Conservation (phyloP, 2,113 vertebrate genomes). For the Rattus rattus region DNA sequence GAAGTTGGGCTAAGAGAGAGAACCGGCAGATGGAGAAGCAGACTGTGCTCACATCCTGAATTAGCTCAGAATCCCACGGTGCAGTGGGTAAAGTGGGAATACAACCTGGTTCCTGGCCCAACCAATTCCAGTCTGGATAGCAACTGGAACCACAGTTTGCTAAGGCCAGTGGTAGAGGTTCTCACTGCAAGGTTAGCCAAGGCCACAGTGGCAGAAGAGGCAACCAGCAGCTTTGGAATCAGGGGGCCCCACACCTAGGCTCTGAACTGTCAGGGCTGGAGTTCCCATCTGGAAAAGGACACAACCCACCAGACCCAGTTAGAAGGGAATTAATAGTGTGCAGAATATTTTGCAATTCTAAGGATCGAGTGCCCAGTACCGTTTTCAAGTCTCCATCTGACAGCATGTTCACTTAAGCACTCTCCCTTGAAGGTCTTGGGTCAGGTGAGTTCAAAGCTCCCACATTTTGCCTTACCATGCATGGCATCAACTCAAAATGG, state of each 20-base stretch:
- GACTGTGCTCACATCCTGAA: not conserved
- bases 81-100: not conserved
- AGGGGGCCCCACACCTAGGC: not conserved
- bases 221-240: not conserved
- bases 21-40: not conserved
- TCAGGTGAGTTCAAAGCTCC: not conserved
- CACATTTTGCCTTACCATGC: not conserved
- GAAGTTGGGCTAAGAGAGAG: not conserved
- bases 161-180: not conserved
- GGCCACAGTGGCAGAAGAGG: not conserved
- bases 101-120: not conserved
- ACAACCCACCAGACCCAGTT: not conserved
- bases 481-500: not conserved
- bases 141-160: not conserved
- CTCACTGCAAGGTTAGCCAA: not conserved
- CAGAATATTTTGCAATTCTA: not conserved
- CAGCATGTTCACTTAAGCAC: not conserved
- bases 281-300: not conserved
- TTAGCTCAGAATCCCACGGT: not conserved
- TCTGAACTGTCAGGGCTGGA: not conserved
- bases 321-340: not conserved
- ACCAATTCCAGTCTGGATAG: not conserved
- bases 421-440: not conserved
- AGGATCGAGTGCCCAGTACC: not conserved
- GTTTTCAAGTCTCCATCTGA: not conserved